Percentiles rank a stretch among this genome's conserved stretches.
These are phyloP conservation scores for Allacma fusca DNA, from an alignment of 2,888 invertebrate species.

Conservation along the genomic window DNA sequence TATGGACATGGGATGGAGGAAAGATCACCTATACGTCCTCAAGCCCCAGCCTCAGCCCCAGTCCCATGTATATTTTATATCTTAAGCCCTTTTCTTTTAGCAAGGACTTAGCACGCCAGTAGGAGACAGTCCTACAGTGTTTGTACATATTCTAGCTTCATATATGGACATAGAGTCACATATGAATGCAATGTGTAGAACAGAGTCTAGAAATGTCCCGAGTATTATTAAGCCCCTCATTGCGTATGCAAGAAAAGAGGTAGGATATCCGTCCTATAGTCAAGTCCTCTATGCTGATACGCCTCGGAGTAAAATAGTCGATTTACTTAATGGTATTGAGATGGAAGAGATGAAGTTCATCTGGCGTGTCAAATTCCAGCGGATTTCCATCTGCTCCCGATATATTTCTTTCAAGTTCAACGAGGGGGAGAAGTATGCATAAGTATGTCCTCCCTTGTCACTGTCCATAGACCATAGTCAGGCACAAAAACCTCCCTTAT, in stretches of 20 bases:
- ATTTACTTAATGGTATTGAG: slow-evolving; percentile 34
- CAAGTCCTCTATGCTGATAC: background rate
- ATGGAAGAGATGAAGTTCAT: slow-evolving; percentile 36
- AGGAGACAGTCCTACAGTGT: too few relatives aligned
- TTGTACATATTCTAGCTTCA: background rate
- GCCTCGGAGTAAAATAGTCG: slow-evolving; percentile 1
- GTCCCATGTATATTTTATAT: background rate
- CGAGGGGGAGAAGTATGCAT: slow-evolving; percentile 21
- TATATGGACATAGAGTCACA: background rate
- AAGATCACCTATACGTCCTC: too few relatives aligned
- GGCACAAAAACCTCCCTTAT: too few relatives aligned
- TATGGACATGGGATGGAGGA: too few relatives aligned
- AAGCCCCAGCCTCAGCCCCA: too few relatives aligned
- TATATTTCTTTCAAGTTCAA: slow-evolving; percentile 37
- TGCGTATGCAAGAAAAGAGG: background rate
- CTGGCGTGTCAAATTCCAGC: slow-evolving; percentile 25
- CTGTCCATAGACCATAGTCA: too few relatives aligned
- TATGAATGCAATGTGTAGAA: too few relatives aligned
- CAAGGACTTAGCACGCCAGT: background rate
- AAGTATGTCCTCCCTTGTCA: background rate
- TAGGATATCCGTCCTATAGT: too few relatives aligned
- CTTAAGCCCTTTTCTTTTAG: background rate
- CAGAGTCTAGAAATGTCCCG: too few relatives aligned
- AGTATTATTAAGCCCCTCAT: too few relatives aligned
- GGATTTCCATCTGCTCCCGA: slow-evolving; percentile 34